Base-by-base conservation (phyloP, 1,140 invertebrate genomes). In the Nilaparvata lugens region DNA sequence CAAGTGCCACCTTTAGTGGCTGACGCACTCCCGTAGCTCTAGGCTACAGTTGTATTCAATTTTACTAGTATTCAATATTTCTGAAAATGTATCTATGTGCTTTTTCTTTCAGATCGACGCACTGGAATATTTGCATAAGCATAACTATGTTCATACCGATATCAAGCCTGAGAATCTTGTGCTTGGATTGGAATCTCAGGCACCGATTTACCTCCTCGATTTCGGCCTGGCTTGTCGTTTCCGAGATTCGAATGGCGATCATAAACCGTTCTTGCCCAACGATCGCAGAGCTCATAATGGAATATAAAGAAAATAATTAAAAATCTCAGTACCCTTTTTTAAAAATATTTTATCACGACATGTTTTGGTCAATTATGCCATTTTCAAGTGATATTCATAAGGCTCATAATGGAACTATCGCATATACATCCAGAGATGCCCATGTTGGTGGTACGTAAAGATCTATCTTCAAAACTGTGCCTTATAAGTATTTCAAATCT, bases 371-470 rank as follows among this genome's bases (percentile, higher is more conserved):
- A n/a, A n/a, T n/a, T n/a, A n/a, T n/a, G n/a, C n/a, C n/a, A n/a
- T n/a, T n/a, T n/a, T n/a, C n/a, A n/a, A n/a, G n/a, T n/a, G n/a
- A n/a, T n/a, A n/a, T n/a, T n/a, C n/a, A n/a, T n/a, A n/a, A n/a
- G n/a, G n/a, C n/a, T n/a, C n/a, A n/a, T n/a, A n/a, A 97, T 75
- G 96, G 96, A 16, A 99, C 96, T 4, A 77, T 97, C 61, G 91
- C 97, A 71, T 98, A 93, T 70, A 97, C 93, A 58, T 96, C 92
- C 14, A 81, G 92, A 63, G 96, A 99, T 78, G 95, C 95, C 40
- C 96, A 99, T 76, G 85, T 92, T 73, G 94, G 94, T 58, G 81
- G n/a, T n/a, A n/a, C n/a, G n/a, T n/a, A n/a, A n/a, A n/a, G n/a
- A n/a, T n/a, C n/a, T n/a, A n/a, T n/a, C n/a, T n/a, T n/a, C n/a